Percentiles rank a stretch among this genome's conserved stretches.
phyloP scores from a whole-genome alignment of 2,797 vertebrate genomes.

The Meda fulgida region DNA sequence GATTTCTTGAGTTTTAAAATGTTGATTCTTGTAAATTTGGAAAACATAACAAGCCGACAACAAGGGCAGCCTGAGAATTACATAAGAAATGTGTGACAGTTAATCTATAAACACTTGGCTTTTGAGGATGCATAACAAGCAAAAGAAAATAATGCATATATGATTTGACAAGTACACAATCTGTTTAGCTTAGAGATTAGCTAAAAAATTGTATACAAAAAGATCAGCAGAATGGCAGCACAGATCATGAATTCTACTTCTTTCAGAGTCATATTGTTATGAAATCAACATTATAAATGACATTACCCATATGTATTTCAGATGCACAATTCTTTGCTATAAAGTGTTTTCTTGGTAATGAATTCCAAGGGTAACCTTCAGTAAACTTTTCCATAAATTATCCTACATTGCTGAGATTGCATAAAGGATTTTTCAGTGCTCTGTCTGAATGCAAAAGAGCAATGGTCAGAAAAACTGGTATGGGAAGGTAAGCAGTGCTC shows the following conservation, averaged over 20 bases:
- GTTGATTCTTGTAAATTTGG: constrained; percentile 8
- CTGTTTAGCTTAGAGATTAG: background rate
- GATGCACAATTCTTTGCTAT: background rate
- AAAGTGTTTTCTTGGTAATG: background rate
- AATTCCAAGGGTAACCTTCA: background rate
- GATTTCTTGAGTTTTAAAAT: constrained; percentile 31
- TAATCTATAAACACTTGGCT: constrained; percentile 22
- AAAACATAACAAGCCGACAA: background rate
- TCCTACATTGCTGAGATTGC: background rate
- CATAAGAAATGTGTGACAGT: constrained; percentile 16
- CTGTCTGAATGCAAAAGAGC: constrained; percentile 21
- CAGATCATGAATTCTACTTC: background rate
- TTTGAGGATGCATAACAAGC: constrained; percentile 22
- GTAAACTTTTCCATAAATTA: background rate
- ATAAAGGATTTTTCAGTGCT: constrained; percentile 27
- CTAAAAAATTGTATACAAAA: background rate
- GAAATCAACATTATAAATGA: background rate
- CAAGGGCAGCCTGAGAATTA: background rate
- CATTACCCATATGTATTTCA: background rate
- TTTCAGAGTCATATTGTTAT: background rate
- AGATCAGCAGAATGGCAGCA: background rate
- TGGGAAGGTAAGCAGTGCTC: constrained; percentile 35
- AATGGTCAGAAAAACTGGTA: constrained; percentile 30
- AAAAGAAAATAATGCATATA: background rate
- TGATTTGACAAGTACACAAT: constrained; percentile 7